Evolutionary conservation across 2,888 invertebrate species (phyloP), one percentile per base, ranked within the genome.

Genomic region (Platypus cylindrus): DNA sequence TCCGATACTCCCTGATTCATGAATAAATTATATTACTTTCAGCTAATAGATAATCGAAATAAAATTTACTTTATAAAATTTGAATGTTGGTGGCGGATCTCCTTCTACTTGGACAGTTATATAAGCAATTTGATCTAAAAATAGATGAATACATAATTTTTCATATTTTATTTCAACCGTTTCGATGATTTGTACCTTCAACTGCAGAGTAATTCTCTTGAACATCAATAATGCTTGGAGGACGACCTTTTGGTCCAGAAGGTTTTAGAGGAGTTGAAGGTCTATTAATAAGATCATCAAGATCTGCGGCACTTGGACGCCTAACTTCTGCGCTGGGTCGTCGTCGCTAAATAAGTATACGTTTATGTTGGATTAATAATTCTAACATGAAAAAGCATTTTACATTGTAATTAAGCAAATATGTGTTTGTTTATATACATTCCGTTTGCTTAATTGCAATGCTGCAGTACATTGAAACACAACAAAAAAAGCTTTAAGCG

Each of bases 131-230:
- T 82, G 79, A 68, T 90, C 93, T 89, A 63, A 40, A 55, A 49
- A 31, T 17, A 12, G 7, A 23, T 12, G 18, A 28, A 17, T n/a
- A n/a, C n/a, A n/a, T n/a, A n/a, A n/a, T n/a, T n/a, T n/a, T n/a
- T n/a, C n/a, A n/a, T n/a, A n/a, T n/a, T n/a, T n/a, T n/a, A n/a
- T n/a, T n/a, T 20, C 20, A 20, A 29, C 3, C 23, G 8, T 11
- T 25, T 25, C 12, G n/a, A n/a, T n/a, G n/a, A n/a, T n/a, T n/a
- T 34, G 13, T 60, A 93, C 95, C 94, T 81, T 97, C 97, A 63
- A 90, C 82, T 38, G 91, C 91, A 28, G 93, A 85, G 65, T 95
- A 93, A 57, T 85, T 94, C 59, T 91, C 89, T 62, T 91, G 86
- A 27, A 87, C 82, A 62, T 91, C 90, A 47, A 91, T 79, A 60